Percentiles rank a stretch among this genome's conserved stretches.
These are phyloP conservation scores for Drosophila lowei DNA, from an alignment of 1,140 invertebrate species.

Conservation along the genomic window DNA sequence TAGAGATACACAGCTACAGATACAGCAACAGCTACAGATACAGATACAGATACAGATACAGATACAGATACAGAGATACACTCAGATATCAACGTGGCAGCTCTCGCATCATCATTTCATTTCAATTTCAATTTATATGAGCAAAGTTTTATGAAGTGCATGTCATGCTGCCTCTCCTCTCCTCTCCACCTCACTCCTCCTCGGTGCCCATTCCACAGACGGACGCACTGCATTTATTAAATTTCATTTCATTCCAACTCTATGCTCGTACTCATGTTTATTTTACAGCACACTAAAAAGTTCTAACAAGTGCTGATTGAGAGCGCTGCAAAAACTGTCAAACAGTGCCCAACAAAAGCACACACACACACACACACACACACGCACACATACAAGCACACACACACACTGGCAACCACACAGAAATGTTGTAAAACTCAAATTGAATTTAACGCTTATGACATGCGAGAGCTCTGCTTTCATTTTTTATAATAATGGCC, in stretches of 20 bases:
- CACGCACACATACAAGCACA: background rate
- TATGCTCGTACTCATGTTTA: slow-evolving; percentile 74
- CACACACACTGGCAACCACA: background rate
- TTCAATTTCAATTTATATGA: slow-evolving; percentile 81
- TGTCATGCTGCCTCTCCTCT: slow-evolving; percentile 63
- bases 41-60: background rate
- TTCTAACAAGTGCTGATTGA: slow-evolving; percentile 79
- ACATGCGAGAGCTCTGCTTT: slow-evolving; percentile 56
- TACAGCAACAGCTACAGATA: background rate
- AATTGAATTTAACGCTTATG: slow-evolving; percentile 72
- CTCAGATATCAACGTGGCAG: slow-evolving; percentile 31
- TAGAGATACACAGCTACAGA: slow-evolving; percentile 2
- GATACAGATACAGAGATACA: background rate
- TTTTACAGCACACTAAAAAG: slow-evolving; percentile 74
- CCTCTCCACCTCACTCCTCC: slow-evolving; percentile 6
- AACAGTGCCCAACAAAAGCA: slow-evolving; percentile 44
- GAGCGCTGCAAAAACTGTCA: slow-evolving; percentile 71
- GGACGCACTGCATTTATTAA: slow-evolving; percentile 68
- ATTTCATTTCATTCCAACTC: slow-evolving; percentile 74
- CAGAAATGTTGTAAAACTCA: slow-evolving; percentile 53
- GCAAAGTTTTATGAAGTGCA: slow-evolving; percentile 79
- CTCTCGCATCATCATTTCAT: slow-evolving; percentile 63
- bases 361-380: background rate
- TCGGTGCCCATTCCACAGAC: background rate
- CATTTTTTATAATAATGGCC: slow-evolving; percentile 47